A percentile compares a stretch with the other conserved stretches of the same genome.
These are phyloP conservation scores for Campoplex nolae DNA, from an alignment of 2,888 invertebrate genomes.

Conservation along the genomic window DNA sequence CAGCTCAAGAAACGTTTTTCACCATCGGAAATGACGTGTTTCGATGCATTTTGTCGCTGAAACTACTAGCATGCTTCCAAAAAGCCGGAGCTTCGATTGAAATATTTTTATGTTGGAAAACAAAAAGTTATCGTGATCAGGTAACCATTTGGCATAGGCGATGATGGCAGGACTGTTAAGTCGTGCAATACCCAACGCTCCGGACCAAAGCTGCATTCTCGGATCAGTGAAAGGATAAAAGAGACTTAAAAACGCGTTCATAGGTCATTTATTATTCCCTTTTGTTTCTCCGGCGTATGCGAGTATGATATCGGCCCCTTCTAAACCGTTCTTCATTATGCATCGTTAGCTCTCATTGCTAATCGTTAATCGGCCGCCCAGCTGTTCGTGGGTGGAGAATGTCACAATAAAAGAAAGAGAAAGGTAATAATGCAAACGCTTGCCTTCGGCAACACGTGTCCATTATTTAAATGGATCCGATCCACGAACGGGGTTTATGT, in stretches of 20 bases:
- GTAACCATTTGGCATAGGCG: neutral
- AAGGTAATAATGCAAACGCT: slow-evolving; percentile 35
- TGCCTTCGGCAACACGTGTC: slow-evolving; percentile 2
- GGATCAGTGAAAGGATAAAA: neutral
- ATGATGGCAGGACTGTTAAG: neutral
- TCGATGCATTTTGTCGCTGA: no score
- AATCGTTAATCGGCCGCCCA: slow-evolving; percentile 67
- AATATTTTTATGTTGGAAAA: neutral
- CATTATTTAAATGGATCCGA: slow-evolving; percentile 6
- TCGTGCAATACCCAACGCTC: neutral
- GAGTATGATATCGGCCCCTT: neutral
- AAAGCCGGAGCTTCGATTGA: neutral
- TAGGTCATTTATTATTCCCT: slow-evolving; percentile 27
- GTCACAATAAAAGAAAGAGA: slow-evolving; percentile 33
- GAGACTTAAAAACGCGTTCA: neutral
- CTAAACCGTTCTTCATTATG: slow-evolving; percentile 68
- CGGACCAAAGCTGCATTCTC: slow-evolving; percentile 5
- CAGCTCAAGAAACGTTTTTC: no score
- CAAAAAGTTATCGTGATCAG: neutral
- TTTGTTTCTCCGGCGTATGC: neutral
- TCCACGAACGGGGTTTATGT: neutral
- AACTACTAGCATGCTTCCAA: neutral
- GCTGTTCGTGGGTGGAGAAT: slow-evolving; percentile 25
- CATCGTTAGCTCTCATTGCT: slow-evolving; percentile 65
- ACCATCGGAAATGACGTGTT: no score